Evolutionary conservation across 2,113 vertebrate genomes (phyloP).

Genomic region (Peromyscus maniculatus): DNA sequence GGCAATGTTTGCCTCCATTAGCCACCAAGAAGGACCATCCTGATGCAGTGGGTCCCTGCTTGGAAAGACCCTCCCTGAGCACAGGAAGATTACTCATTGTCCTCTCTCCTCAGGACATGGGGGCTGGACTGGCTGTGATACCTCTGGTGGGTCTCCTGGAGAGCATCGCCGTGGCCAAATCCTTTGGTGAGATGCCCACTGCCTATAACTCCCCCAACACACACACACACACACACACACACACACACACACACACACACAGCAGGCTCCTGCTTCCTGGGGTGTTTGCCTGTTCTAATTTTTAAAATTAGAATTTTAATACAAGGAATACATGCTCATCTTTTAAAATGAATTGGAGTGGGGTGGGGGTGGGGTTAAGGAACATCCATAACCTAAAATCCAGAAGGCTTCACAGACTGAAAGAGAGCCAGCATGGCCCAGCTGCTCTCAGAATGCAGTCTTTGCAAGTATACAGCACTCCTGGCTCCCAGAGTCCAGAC

Average conservation of each 20-base stretch:
- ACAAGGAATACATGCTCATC: not conserved
- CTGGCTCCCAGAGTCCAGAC: not conserved
- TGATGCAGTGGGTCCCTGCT: accelerated
- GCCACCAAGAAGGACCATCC: accelerated
- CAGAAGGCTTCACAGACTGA: not conserved
- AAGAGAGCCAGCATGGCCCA: not conserved
- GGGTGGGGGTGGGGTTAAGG: not conserved
- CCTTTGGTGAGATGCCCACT: constrained; percentile 91
- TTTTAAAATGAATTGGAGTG: not conserved
- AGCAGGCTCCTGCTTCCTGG: not conserved
- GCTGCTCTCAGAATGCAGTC: not conserved
- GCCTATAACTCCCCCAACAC: accelerated
- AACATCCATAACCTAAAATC: not conserved
- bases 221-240: accelerated
- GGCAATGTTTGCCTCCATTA: accelerated
- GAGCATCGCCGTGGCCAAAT: constrained; percentile 95
- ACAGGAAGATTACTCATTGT: accelerated
- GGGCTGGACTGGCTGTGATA: constrained; percentile 93
- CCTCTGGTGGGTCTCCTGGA: constrained; percentile 96
- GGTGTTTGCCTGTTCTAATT: not conserved
- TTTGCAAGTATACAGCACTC: not conserved
- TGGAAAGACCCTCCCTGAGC: not conserved
- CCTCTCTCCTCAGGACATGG: constrained; percentile 90
- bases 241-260: too few relatives aligned
- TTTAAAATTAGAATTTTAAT: not conserved